Conservation (phyloP, 2,113 vertebrate genomes). For the Cricetomys ansorgei region DNA sequence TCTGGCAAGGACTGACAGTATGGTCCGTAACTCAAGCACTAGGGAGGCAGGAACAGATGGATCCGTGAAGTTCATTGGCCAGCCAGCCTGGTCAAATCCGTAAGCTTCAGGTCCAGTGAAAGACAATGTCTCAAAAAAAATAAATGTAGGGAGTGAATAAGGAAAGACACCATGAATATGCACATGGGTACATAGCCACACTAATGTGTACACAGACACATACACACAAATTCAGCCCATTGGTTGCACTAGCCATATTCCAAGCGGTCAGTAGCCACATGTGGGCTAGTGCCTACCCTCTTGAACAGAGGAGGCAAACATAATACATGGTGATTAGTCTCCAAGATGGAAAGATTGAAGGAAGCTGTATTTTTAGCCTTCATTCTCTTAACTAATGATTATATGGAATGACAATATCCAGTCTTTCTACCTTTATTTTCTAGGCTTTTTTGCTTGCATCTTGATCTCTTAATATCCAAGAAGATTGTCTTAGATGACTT, state of each 20-base stretch:
- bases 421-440: neutral
- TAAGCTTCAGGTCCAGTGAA: neutral
- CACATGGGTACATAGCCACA: neutral
- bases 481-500: neutral
- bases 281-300: neutral
- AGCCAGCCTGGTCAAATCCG: neutral
- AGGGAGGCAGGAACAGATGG: neutral
- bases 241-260: neutral
- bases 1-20: neutral
- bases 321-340: neutral
- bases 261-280: neutral
- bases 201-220: neutral
- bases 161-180: neutral
- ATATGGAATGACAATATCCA: neutral
- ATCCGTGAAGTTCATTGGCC: neutral
- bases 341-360: neutral
- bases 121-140: neutral
- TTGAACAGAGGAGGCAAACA: neutral
- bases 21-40: neutral
- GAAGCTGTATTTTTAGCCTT: neutral
- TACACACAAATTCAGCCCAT: neutral
- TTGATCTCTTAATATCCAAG: neutral
- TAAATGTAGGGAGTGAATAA: neutral
- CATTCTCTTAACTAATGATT: neutral
- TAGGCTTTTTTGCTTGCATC: conserved; percentile 30